phyloP scores from a whole-genome alignment of 2,888 invertebrate genomes.

The Drosophila setosimentum region DNA sequence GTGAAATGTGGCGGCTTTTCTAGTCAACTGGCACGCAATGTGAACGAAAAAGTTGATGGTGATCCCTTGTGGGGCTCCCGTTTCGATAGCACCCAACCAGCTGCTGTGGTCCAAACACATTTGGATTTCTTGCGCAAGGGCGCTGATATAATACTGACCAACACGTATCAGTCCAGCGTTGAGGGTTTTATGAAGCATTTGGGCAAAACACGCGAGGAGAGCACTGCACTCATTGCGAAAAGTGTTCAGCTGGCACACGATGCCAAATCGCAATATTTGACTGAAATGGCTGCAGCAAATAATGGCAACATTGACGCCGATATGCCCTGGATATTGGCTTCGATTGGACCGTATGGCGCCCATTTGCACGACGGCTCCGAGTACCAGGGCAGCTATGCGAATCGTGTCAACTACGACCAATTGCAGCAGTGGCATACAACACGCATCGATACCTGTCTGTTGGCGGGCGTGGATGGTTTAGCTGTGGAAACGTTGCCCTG shows the following conservation, averaged over 20 bases:
- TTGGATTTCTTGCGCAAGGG: slow-evolving; percentile 93
- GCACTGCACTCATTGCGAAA: slow-evolving; percentile 89
- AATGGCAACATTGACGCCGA: slow-evolving; percentile 24
- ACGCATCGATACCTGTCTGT: slow-evolving; percentile 90
- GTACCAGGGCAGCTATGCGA: slow-evolving; percentile 92
- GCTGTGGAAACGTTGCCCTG: slow-evolving; percentile 96
- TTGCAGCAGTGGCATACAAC: slow-evolving; percentile 93
- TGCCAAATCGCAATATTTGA: slow-evolving; percentile 88
- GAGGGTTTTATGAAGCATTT: slow-evolving; percentile 91
- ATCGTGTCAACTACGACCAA: slow-evolving; percentile 87
- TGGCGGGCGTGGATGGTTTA: slow-evolving; percentile 92
- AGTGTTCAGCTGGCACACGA: slow-evolving; percentile 90
- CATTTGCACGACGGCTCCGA: slow-evolving; percentile 95
- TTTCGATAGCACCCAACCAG: slow-evolving; percentile 91
- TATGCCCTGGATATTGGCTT: slow-evolving; percentile 89
- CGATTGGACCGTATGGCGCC: slow-evolving; percentile 96
- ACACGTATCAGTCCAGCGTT: slow-evolving; percentile 94
- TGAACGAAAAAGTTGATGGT: slow-evolving; percentile 90
- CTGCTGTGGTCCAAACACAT: slow-evolving; percentile 92
- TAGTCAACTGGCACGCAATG: slow-evolving; percentile 91
- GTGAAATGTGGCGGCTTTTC: slow-evolving; percentile 92
- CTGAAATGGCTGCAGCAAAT: slow-evolving; percentile 77
- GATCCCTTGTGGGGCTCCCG: slow-evolving; percentile 96
- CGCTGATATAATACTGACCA: slow-evolving; percentile 94
- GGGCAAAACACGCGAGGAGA: slow-evolving; percentile 88